Conservation (phyloP, 2,113 vertebrate genomes). For the Podarcis raffonei region DNA sequence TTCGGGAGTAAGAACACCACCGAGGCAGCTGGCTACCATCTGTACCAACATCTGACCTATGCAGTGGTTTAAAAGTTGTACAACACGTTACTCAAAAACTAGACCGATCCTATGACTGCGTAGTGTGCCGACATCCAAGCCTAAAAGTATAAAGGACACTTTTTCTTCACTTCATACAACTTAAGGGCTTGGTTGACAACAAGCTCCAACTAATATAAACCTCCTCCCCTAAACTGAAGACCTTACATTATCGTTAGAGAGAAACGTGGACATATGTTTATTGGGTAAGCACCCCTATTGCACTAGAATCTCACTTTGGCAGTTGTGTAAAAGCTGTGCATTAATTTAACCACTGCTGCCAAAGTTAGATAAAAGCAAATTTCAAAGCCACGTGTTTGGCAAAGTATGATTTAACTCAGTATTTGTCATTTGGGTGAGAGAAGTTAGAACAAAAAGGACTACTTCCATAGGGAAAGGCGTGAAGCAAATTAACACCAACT, state of each 20-base stretch:
- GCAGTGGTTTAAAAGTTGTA: neutral
- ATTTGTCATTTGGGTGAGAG: neutral
- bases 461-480: neutral
- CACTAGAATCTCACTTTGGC: neutral
- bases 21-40: neutral
- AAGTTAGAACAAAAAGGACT: neutral
- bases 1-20: neutral
- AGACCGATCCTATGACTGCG: neutral
- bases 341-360: neutral
- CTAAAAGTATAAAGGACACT: neutral
- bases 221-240: conserved; percentile 2
- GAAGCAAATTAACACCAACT: neutral
- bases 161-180: neutral
- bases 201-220: neutral
- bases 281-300: neutral
- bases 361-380: neutral
- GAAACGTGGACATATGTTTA: neutral
- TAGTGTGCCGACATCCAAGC: neutral
- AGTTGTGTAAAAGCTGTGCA: conserved; percentile 1
- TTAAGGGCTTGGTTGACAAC: neutral
- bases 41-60: neutral
- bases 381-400: conserved; percentile 4
- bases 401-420: neutral
- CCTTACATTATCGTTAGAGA: conserved; percentile 18
- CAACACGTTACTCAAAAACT: neutral